Conservation (phyloP, 2,797 vertebrate species). For the Spinus olivaceus region DNA sequence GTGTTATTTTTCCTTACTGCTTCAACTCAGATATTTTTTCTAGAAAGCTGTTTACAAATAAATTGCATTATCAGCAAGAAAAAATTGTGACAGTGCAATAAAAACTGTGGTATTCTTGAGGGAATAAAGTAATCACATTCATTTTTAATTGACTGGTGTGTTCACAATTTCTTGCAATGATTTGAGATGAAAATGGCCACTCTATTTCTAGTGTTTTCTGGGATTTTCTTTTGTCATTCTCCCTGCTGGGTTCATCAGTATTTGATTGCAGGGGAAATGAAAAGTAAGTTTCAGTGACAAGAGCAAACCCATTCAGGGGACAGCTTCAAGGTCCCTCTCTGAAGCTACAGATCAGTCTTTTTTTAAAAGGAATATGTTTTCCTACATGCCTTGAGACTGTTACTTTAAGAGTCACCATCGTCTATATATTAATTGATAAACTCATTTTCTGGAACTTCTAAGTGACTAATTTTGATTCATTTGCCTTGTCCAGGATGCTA, state of each 20-base stretch:
- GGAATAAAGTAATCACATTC: background rate
- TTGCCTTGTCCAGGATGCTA: background rate
- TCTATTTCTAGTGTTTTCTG: background rate
- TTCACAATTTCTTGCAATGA: background rate
- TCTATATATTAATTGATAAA: background rate
- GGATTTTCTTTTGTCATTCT: background rate
- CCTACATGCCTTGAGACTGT: background rate
- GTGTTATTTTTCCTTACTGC: background rate
- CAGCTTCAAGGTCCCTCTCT: background rate
- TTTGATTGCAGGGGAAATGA: background rate
- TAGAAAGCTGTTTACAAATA: background rate
- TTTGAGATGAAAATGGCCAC: background rate
- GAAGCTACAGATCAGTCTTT: background rate
- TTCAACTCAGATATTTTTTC: background rate
- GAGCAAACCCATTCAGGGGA: background rate
- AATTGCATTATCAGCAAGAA: background rate
- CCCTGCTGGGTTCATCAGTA: background rate
- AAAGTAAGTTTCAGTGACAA: background rate
- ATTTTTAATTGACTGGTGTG: background rate
- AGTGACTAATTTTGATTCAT: background rate
- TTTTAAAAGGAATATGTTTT: background rate
- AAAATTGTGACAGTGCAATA: background rate
- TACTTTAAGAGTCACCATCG: background rate
- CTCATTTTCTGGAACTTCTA: background rate
- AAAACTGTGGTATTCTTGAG: background rate